Evolutionary conservation across 2,113 vertebrate species (phyloP).

Genomic region (Edolisoma coerulescens): DNA sequence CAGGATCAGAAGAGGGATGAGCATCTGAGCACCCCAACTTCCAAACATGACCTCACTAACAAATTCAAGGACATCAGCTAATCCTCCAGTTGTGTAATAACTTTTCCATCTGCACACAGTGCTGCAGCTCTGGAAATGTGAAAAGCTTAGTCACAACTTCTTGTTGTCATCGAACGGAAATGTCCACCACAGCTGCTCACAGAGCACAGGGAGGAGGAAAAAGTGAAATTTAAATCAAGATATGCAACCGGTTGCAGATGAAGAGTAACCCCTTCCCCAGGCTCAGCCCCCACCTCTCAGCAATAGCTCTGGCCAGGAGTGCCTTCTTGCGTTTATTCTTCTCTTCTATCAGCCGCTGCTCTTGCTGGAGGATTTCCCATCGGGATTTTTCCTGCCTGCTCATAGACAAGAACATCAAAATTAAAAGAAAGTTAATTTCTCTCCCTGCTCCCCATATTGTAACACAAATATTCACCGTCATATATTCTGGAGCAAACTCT

Average conservation of each 20-base stretch:
- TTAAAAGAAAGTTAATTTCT: not conserved
- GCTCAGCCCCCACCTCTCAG: constrained; percentile 83
- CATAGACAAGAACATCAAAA: constrained; percentile 5
- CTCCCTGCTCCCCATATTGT: not conserved
- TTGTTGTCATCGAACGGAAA: not conserved
- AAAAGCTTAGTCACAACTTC: not conserved
- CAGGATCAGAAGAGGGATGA: not conserved
- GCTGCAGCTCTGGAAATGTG: not conserved
- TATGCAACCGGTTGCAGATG: not conserved
- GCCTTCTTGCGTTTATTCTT: constrained; percentile 94
- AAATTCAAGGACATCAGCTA: not conserved
- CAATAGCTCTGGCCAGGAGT: constrained; percentile 89
- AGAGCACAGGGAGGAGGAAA: not conserved
- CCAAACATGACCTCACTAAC: not conserved
- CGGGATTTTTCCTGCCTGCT: constrained; percentile 85
- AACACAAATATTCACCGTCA: not conserved
- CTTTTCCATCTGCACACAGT: not conserved
- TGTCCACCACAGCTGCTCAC: not conserved
- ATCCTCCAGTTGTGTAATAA: not conserved
- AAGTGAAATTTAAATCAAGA: not conserved
- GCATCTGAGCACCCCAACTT: not conserved
- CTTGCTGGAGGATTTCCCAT: constrained; percentile 87
- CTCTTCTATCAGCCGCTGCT: constrained; percentile 91
- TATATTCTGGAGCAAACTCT: not conserved
- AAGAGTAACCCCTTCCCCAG: not conserved